phyloP scores from a whole-genome alignment of 2,888 invertebrate species.

The Cantharis lateralis region DNA sequence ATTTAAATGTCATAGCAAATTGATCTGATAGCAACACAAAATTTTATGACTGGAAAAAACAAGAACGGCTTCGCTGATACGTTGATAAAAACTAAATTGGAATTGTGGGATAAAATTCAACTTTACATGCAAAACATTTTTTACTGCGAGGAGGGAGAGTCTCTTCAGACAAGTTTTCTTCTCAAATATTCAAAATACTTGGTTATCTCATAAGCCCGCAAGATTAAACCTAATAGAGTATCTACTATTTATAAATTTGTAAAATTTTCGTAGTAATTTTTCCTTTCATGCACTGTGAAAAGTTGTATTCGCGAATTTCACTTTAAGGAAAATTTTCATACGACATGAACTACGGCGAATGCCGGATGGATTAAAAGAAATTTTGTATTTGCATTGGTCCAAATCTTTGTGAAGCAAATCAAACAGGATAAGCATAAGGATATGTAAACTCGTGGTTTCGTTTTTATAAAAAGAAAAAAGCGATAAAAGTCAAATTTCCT shows the following conservation, averaged over 20 bases:
- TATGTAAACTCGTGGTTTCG: not conserved
- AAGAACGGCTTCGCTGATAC: conserved; percentile 18
- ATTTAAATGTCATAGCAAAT: not conserved
- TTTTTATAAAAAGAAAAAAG: not conserved
- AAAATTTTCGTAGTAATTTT: not conserved
- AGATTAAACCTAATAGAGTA: not conserved
- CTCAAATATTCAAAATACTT: conserved; percentile 10
- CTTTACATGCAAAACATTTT: conserved; percentile 22
- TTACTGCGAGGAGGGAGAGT: not conserved
- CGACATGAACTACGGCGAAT: not conserved
- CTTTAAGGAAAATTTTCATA: too few species aligned
- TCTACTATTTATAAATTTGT: not conserved
- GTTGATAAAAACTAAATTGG: conserved; percentile 14
- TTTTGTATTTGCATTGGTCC: not conserved
- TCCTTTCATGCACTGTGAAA: not conserved
- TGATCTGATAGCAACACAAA: conserved; percentile 1
- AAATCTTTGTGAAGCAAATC: not conserved
- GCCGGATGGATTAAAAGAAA: not conserved
- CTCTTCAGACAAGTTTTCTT: not conserved
- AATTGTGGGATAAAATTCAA: conserved; percentile 14
- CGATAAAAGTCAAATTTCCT: not conserved
- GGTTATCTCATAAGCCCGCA: not conserved
- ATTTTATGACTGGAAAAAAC: conserved; percentile 11
- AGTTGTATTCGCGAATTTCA: too few species aligned
- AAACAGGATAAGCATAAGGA: not conserved